A percentile compares a stretch with the other conserved stretches of the same genome.
Evolutionary conservation across 2,797 vertebrate species (phyloP).

Genomic region (Neosilurus hyrtlii): DNA sequence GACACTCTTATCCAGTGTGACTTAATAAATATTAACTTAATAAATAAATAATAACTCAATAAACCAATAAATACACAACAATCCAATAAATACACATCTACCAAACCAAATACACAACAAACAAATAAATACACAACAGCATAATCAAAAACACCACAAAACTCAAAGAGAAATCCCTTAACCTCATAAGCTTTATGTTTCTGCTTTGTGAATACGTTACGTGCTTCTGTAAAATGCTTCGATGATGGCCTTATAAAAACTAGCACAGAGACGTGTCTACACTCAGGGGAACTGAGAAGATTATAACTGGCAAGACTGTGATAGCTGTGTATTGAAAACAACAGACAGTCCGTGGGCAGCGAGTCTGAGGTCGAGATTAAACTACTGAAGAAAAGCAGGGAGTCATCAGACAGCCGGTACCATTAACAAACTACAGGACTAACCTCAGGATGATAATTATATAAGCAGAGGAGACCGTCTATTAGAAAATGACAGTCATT

Average conservation of each 20-base stretch:
- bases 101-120: too few relatives aligned
- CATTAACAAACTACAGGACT: conserved; percentile 7
- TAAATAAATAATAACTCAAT: too few relatives aligned
- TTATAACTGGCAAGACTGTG: conserved; percentile 1
- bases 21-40: too few relatives aligned
- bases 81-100: too few relatives aligned
- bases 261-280: neutral
- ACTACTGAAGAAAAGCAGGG: neutral
- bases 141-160: neutral
- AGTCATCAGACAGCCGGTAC: neutral
- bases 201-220: neutral
- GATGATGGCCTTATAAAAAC: conserved; percentile 10
- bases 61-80: too few relatives aligned
- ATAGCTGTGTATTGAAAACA: neutral
- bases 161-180: too few relatives aligned
- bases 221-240: neutral
- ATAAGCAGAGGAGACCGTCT: neutral
- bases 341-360: conserved; percentile 9
- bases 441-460: neutral
- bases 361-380: neutral
- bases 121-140: too few relatives aligned
- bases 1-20: too few relatives aligned
- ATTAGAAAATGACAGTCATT: conserved; percentile 19
- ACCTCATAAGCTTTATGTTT: neutral
- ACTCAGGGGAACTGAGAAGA: neutral